Evolutionary conservation across 2,888 invertebrate genomes (phyloP).

Genomic region (Ophion ventricosus): DNA sequence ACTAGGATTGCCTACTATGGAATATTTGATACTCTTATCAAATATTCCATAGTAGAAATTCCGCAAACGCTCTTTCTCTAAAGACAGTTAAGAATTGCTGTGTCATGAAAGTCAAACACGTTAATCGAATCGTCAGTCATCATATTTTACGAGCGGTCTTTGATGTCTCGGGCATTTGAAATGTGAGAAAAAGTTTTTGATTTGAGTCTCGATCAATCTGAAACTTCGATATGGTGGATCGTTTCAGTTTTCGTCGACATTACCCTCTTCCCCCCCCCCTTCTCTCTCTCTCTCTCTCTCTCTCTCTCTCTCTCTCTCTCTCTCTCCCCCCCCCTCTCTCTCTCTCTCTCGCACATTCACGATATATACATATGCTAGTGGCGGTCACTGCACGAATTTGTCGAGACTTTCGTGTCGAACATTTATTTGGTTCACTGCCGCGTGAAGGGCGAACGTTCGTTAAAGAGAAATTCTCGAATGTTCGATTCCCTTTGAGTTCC

Average conservation of each 20-base stretch:
- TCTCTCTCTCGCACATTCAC: background rate
- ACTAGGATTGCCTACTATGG: too few species aligned
- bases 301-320: background rate
- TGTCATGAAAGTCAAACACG: background rate
- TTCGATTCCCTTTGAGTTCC: slow-evolving; percentile 48
- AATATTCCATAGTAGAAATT: too few species aligned
- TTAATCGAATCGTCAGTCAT: background rate
- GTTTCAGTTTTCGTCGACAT: too few species aligned
- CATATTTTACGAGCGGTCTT: background rate
- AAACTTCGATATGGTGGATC: slow-evolving; percentile 30
- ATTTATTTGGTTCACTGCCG: slow-evolving; percentile 13
- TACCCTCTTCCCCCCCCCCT: too few species aligned
- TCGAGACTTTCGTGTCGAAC: slow-evolving; percentile 6
- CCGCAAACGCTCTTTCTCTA: too few species aligned
- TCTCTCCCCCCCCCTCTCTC: background rate
- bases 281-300: background rate
- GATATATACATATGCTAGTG: background rate
- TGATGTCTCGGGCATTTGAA: background rate
- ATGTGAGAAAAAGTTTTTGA: slow-evolving; percentile 9
- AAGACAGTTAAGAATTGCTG: too few species aligned
- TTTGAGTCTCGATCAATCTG: slow-evolving; percentile 32
- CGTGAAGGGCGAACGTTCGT: slow-evolving; percentile 27
- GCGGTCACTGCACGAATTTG: slow-evolving; percentile 16
- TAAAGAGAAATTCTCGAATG: slow-evolving; percentile 41
- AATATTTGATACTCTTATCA: too few species aligned